Conservation (phyloP, 2,113 vertebrate species). For the Ictidomys tridecemlineatus region DNA sequence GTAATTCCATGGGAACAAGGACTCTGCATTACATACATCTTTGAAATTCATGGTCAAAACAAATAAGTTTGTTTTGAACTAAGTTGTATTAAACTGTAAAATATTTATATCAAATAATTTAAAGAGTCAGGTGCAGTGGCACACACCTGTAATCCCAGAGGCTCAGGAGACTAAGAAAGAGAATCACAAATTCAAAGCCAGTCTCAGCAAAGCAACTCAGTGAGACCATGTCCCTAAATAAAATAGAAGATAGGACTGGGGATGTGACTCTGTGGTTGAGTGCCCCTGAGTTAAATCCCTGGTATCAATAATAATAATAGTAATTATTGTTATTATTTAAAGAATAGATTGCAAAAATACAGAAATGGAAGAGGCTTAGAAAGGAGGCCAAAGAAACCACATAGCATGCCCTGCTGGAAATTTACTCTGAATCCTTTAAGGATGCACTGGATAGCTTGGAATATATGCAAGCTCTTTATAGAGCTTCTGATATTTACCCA, state of each 20-base stretch:
- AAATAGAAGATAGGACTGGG: no score
- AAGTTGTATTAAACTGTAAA: neutral
- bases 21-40: neutral
- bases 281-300: no score
- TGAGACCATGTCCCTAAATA: no score
- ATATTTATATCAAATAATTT: constrained; percentile 23
- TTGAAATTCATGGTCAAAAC: neutral
- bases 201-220: no score
- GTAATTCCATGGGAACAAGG: neutral
- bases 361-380: neutral
- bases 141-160: no score
- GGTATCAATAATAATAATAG: no score
- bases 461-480: constrained; percentile 15
- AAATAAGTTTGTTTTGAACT: neutral
- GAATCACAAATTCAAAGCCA: no score
- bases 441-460: neutral
- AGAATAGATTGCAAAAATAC: neutral
- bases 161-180: no score
- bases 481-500: neutral
- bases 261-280: no score
- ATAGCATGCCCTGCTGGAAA: neutral
- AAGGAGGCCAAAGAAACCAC: neutral
- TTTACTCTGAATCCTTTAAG: neutral
- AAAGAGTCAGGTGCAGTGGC: neutral
- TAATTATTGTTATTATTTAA: neutral